Percentiles rank a stretch among this genome's conserved stretches.
Evolutionary conservation across 2,113 vertebrate species (phyloP).

Genomic region (Lycaon pictus): DNA sequence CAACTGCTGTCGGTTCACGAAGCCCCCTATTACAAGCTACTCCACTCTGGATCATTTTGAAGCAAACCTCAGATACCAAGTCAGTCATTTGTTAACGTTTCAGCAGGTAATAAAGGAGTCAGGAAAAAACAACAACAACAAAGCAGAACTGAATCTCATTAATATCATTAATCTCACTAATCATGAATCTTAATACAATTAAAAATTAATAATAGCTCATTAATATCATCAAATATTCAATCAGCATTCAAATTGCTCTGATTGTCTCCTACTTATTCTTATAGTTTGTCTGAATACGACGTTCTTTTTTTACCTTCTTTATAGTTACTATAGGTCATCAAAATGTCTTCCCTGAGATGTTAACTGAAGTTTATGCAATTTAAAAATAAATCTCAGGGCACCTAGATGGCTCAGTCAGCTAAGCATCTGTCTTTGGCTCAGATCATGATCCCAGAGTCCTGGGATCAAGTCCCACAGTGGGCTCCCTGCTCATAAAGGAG

Average conservation of each 20-base stretch:
- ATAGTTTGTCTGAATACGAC: not conserved
- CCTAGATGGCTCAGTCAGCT: no score
- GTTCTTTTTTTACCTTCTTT: not conserved
- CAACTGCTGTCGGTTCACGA: not conserved
- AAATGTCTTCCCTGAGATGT: not conserved
- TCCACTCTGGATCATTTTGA: not conserved
- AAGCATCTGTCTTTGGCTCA: no score
- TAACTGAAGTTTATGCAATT: not conserved
- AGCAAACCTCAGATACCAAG: not conserved
- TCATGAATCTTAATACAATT: not conserved
- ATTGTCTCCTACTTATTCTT: not conserved
- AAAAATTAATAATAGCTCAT: not conserved
- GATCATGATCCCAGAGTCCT: no score
- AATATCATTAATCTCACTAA: not conserved
- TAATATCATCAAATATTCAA: not conserved
- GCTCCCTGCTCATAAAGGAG: no score
- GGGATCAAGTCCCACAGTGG: no score
- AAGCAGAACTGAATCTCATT: not conserved
- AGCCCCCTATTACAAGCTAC: not conserved
- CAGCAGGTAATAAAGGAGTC: not conserved
- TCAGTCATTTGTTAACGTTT: slow-evolving; percentile 12
- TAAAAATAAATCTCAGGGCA: not conserved
- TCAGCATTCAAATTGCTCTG: not conserved
- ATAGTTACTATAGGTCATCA: not conserved
- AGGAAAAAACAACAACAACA: not conserved